Percentiles rank a stretch among this genome's conserved stretches.
Conservation (phyloP, 2,797 vertebrate species). For the Phrynocephalus vlangalii region DNA sequence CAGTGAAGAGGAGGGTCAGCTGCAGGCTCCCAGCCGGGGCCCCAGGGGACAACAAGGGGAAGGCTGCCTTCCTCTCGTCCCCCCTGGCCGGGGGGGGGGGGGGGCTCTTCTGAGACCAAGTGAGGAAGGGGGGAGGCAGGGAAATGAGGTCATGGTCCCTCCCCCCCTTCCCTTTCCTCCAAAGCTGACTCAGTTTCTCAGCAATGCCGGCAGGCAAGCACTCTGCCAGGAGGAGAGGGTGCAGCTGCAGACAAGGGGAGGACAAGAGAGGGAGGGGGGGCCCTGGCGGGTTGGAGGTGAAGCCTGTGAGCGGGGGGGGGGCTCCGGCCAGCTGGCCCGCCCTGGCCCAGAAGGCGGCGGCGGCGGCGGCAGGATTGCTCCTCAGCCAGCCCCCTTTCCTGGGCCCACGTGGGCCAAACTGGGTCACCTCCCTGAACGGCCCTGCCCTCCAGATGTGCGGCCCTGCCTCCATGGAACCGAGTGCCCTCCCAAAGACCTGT, state of each 20-base stretch:
- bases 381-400: background rate
- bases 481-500: background rate
- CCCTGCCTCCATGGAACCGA: background rate
- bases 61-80: constrained; percentile 30
- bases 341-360: too few species aligned
- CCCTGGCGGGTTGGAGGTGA: background rate
- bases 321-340: constrained; percentile 20
- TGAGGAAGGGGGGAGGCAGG: too few species aligned
- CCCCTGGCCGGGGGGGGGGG: background rate
- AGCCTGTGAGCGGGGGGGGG: constrained; percentile 13
- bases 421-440: background rate
- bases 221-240: background rate
- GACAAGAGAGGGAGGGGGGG: background rate
- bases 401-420: background rate
- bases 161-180: too few species aligned
- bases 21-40: background rate
- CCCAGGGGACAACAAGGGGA: background rate
- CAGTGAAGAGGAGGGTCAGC: background rate
- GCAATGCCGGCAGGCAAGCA: background rate
- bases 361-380: background rate
- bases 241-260: background rate
- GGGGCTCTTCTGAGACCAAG: background rate
- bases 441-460: background rate
- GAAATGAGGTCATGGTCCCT: constrained; percentile 26
- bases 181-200: constrained; percentile 35